These are phyloP conservation scores for Eretmocerus hayati DNA, from an alignment of 2,888 invertebrate species.

Conservation along the genomic window DNA sequence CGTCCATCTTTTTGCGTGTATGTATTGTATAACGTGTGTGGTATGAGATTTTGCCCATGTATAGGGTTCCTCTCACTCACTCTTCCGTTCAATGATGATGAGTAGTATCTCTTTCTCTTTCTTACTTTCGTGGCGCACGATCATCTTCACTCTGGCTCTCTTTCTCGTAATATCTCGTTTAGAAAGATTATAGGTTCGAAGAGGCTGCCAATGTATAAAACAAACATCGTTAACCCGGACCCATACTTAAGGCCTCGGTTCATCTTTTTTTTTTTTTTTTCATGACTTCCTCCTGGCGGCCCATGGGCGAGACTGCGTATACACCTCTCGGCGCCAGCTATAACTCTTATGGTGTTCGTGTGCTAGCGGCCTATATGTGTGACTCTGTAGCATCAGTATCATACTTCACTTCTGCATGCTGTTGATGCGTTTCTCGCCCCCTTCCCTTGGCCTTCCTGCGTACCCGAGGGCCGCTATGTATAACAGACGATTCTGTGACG, in stretches of 20 bases:
- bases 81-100: neutral
- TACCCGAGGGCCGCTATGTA: too few relatives aligned
- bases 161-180: conserved; percentile 45
- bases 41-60: conserved; percentile 13
- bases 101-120: neutral
- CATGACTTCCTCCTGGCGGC: too few relatives aligned
- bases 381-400: too few relatives aligned
- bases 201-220: conserved; percentile 45
- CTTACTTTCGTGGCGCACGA: too few relatives aligned
- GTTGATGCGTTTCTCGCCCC: too few relatives aligned
- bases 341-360: too few relatives aligned
- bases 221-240: conserved; percentile 47
- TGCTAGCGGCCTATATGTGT: too few relatives aligned
- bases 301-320: too few relatives aligned
- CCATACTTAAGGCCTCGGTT: conserved; percentile 38
- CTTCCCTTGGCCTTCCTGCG: too few relatives aligned
- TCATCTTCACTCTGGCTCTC: neutral
- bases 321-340: too few relatives aligned
- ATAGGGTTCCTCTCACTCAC: neutral
- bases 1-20: neutral
- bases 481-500: too few relatives aligned
- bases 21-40: conserved; percentile 9
- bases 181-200: conserved; percentile 48
- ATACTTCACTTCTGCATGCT: too few relatives aligned
- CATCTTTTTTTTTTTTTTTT: neutral